Evolutionary conservation across 2,797 vertebrate species (phyloP).

Genomic region (Moxostoma hubbsi): DNA sequence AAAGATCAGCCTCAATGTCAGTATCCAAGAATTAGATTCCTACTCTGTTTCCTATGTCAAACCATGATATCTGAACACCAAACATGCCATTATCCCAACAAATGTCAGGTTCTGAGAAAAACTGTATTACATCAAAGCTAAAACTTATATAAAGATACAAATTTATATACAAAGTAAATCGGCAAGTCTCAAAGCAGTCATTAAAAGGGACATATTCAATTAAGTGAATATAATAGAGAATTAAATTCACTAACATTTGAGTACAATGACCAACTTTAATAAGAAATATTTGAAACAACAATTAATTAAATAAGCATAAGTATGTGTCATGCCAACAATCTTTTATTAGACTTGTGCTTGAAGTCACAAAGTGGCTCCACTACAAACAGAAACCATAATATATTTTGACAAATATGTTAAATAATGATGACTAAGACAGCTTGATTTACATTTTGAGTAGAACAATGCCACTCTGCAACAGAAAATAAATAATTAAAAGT

Average conservation of each 20-base stretch:
- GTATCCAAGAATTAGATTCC: background rate
- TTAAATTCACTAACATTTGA: background rate
- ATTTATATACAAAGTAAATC: background rate
- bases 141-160: too few relatives aligned
- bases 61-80: background rate
- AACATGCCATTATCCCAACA: background rate
- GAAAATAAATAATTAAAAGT: constrained; percentile 7
- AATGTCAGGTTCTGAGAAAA: background rate
- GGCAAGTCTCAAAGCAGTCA: background rate
- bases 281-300: background rate
- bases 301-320: background rate
- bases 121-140: background rate
- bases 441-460: background rate
- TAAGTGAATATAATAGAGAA: background rate
- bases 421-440: background rate
- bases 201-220: background rate
- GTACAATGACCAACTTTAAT: background rate
- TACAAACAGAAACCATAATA: constrained; percentile 27
- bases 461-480: background rate
- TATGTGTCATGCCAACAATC: background rate
- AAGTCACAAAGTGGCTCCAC: constrained; percentile 5
- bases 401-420: background rate
- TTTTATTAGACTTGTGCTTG: background rate
- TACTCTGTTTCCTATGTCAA: background rate
- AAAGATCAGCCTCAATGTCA: background rate